Conservation (phyloP, 1,140 invertebrate genomes). For the Fopius arisanus region DNA sequence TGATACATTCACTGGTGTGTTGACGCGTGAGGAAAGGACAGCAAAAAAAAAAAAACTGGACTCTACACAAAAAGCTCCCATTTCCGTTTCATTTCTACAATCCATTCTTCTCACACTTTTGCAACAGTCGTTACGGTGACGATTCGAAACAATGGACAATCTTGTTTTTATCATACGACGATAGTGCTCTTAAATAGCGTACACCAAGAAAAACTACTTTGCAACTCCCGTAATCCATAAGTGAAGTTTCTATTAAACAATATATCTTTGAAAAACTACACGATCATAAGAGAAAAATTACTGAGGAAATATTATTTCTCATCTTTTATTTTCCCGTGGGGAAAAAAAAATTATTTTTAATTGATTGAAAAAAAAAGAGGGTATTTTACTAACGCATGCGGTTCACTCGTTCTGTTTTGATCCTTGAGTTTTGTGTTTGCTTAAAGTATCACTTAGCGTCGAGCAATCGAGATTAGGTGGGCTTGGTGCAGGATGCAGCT, state of each 20-base stretch:
- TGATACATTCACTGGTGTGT: conserved; percentile 4
- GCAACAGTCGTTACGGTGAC: conserved; percentile 25
- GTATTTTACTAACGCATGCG: neutral
- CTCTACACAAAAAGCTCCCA: conserved; percentile 2
- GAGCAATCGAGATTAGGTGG: conserved; percentile 14
- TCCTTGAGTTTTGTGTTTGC: conserved; percentile 37
- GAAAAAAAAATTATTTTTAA: too few relatives aligned
- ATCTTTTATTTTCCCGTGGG: too few relatives aligned
- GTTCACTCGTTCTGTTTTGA: neutral
- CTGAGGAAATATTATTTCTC: too few relatives aligned
- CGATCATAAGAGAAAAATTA: too few relatives aligned
- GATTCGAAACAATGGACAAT: conserved; percentile 31
- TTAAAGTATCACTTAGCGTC: conserved; percentile 43
- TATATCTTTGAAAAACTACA: too few relatives aligned
- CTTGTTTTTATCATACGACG: neutral
- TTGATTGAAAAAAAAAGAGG: neutral
- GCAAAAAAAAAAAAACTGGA: conserved; percentile 29
- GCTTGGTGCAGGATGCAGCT: conserved; percentile 38
- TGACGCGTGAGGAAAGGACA: conserved; percentile 37
- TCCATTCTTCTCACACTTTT: neutral
- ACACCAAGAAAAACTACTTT: too few relatives aligned
- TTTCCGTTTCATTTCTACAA: conserved; percentile 21
- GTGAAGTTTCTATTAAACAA: too few relatives aligned
- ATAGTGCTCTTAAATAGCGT: too few relatives aligned
- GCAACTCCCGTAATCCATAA: too few relatives aligned